These are phyloP conservation scores for Petrolisthes manimaculis DNA, from an alignment of 2,888 invertebrate species.

Conservation along the genomic window DNA sequence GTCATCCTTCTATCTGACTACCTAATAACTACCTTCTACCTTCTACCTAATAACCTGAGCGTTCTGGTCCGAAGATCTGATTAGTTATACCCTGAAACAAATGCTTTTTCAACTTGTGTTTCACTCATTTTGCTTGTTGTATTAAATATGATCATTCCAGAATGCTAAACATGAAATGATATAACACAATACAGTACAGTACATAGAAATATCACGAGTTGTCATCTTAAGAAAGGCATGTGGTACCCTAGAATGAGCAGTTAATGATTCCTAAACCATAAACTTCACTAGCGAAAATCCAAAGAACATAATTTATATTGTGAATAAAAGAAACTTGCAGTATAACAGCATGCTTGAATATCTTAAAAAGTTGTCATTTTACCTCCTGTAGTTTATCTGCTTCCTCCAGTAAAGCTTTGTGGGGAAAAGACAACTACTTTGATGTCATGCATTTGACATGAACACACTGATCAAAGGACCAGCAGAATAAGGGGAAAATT, in stretches of 20 bases:
- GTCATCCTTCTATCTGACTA: too few relatives aligned
- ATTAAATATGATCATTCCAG: too few relatives aligned
- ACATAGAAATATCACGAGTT: not conserved
- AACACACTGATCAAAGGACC: not conserved
- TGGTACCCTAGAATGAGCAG: not conserved
- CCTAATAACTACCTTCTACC: too few relatives aligned
- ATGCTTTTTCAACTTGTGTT: too few relatives aligned
- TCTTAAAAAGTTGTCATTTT: not conserved
- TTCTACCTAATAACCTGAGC: too few relatives aligned
- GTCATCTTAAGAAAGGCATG: not conserved
- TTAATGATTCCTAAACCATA: not conserved
- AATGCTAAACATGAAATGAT: too few relatives aligned
- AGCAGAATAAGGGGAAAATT: not conserved
- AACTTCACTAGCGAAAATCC: too few relatives aligned
- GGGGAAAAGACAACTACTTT: not conserved
- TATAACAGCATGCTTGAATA: not conserved
- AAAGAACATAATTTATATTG: not conserved
- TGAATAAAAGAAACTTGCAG: constrained; percentile 8
- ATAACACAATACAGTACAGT: too few relatives aligned
- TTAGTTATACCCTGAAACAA: too few relatives aligned
- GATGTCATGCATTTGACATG: not conserved
- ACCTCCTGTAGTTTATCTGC: constrained; percentile 45
- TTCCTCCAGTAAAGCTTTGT: constrained; percentile 44
- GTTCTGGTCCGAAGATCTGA: too few relatives aligned
- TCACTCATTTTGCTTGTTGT: too few relatives aligned